Evolutionary conservation across 2,888 invertebrate species (phyloP).

Genomic region (Cenopis cana): DNA sequence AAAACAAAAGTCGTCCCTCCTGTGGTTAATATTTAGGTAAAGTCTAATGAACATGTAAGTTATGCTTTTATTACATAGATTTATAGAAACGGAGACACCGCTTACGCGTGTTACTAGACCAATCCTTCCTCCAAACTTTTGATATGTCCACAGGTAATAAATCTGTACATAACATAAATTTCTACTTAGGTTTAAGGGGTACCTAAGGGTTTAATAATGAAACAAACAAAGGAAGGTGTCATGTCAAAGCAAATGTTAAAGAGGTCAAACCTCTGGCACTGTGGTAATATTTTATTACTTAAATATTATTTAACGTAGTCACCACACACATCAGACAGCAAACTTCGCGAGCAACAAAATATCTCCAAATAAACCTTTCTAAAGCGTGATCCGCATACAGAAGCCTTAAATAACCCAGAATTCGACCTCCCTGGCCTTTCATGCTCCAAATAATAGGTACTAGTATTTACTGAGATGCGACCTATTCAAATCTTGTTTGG

Average conservation of each 20-base stretch:
- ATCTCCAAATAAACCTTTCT: constrained; percentile 56
- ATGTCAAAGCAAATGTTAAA: no score
- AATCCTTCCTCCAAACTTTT: no score
- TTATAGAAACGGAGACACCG: no score
- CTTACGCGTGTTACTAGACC: no score
- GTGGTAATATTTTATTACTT: not conserved
- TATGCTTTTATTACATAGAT: no score
- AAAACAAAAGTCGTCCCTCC: no score
- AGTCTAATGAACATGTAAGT: no score
- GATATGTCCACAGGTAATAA: no score
- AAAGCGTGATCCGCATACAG: constrained; percentile 66
- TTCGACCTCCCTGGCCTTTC: constrained; percentile 51
- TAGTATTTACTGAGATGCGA: constrained; percentile 43
- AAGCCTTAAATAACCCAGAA: constrained; percentile 58
- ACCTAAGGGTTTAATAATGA: not conserved
- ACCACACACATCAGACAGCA: not conserved
- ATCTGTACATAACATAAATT: no score
- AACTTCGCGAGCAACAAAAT: constrained; percentile 33
- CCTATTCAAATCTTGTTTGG: constrained; percentile 44
- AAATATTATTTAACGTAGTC: not conserved
- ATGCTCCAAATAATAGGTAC: constrained; percentile 38
- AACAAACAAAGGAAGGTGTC: not conserved
- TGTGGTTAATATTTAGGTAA: no score
- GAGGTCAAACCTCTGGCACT: not conserved
- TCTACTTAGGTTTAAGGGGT: no score